These are phyloP conservation scores for Euglossa dilemma DNA, from an alignment of 1,140 invertebrate species.

Conservation along the genomic window DNA sequence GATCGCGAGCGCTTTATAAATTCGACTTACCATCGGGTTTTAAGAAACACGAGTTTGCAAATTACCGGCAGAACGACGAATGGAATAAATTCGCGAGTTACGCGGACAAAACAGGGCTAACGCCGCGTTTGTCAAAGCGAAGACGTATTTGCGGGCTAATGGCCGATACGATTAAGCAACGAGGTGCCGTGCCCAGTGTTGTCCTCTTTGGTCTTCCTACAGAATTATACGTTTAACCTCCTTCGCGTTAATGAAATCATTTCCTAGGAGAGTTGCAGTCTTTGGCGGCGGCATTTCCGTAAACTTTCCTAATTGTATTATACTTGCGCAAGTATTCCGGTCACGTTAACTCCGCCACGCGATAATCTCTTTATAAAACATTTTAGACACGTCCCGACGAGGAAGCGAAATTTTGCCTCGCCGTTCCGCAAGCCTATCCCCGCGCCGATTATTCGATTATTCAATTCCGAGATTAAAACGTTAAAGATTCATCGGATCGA, in stretches of 20 bases:
- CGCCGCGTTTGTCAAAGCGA: background rate
- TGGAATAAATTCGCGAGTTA: no score
- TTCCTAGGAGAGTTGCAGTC: background rate
- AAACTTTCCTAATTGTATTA: conserved; percentile 23
- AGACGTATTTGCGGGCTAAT: background rate
- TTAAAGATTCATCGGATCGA: background rate
- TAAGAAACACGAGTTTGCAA: no score
- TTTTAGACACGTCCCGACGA: no score
- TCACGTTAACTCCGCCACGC: background rate
- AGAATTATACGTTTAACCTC: background rate
- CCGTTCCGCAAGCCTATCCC: no score
- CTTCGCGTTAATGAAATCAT: conserved; percentile 13
- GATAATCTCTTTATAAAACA: background rate
- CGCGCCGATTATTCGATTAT: no score
- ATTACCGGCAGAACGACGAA: no score
- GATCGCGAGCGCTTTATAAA: no score
- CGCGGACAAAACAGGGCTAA: background rate
- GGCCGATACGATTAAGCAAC: background rate
- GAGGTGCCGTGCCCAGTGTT: background rate
- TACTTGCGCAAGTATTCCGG: conserved; percentile 9
- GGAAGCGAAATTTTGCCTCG: no score
- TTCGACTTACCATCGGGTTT: no score
- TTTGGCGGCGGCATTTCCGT: background rate
- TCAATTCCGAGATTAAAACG: background rate
- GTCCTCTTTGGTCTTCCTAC: no score